A percentile compares a stretch with the other conserved stretches of the same genome.
Evolutionary conservation across 2,888 invertebrate genomes (phyloP).

Genomic region (Cryptophagus acutangulus): DNA sequence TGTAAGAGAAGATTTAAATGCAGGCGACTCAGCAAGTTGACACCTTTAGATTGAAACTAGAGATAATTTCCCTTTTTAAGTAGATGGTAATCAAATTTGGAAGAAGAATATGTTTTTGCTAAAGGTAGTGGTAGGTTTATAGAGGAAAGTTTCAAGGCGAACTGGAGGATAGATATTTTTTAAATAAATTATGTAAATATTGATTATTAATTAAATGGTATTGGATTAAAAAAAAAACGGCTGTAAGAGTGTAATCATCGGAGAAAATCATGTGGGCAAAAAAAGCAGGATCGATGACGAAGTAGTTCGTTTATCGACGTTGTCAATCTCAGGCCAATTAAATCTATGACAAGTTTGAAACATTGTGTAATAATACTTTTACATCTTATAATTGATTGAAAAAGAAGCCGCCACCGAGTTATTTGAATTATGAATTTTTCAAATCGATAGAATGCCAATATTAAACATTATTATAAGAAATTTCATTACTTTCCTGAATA

Average conservation of each 20-base stretch:
- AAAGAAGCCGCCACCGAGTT: constrained; percentile 28
- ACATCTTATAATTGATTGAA: constrained; percentile 38
- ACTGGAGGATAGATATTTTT: no score
- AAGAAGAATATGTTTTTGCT: constrained; percentile 16
- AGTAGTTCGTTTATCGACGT: constrained; percentile 36
- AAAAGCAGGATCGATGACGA: constrained; percentile 37
- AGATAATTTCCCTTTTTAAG: constrained; percentile 24
- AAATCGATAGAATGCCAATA: constrained; percentile 26
- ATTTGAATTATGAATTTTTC: constrained; percentile 27
- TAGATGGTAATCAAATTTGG: constrained; percentile 23
- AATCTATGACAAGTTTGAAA: constrained; percentile 42
- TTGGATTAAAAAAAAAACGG: no score
- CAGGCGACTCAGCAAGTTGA: constrained; percentile 22
- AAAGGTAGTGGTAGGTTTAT: no score
- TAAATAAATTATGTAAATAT: no score
- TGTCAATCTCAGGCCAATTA: constrained; percentile 43
- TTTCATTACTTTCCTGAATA: constrained; percentile 25
- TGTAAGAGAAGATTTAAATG: constrained; percentile 22
- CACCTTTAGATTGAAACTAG: constrained; percentile 25
- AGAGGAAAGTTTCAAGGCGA: no score
- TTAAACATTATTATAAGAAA: no score
- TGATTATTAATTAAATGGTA: no score
- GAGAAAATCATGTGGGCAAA: constrained; percentile 25
- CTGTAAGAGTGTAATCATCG: no score
- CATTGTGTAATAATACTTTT: constrained; percentile 43